Conservation (phyloP, 1,140 invertebrate species). For the Phenacoccus solenopsis region DNA sequence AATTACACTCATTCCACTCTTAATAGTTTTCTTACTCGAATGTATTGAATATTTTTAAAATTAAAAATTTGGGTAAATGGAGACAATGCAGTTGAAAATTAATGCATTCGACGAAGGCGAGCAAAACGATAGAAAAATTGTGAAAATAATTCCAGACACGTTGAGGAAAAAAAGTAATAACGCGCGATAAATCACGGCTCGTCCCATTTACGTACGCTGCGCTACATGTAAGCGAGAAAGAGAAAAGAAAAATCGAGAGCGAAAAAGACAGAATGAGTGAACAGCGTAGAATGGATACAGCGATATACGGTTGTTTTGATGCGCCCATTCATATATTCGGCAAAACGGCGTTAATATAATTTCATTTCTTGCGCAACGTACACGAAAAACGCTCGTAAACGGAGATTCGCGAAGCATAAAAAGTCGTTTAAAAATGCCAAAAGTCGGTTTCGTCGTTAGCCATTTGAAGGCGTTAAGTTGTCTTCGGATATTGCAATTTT, state of each 20-base stretch:
- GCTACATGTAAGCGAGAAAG: not conserved
- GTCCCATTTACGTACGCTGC: not conserved
- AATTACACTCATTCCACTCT: too few species aligned
- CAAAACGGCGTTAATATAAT: not conserved
- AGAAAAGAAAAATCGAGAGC: not conserved
- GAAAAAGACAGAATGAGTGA: not conserved
- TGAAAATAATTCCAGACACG: too few species aligned
- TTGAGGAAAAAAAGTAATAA: not conserved
- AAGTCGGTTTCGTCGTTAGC: not conserved
- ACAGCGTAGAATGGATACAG: too few species aligned
- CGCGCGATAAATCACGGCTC: not conserved
- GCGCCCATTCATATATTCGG: conserved; percentile 13
- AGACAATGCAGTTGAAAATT: too few species aligned
- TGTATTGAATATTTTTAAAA: too few species aligned
- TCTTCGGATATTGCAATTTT: not conserved
- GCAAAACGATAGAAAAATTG: too few species aligned
- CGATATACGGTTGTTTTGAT: conserved; percentile 11
- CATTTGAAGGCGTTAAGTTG: not conserved
- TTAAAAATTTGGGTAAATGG: too few species aligned
- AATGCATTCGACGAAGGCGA: too few species aligned
- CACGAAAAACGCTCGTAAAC: not conserved
- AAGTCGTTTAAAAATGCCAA: not conserved
- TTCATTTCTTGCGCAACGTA: not conserved
- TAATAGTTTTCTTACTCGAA: too few species aligned
- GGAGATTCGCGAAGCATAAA: not conserved